Conservation (phyloP, 1,140 invertebrate species). For the Dendrolimus kikuchii region DNA sequence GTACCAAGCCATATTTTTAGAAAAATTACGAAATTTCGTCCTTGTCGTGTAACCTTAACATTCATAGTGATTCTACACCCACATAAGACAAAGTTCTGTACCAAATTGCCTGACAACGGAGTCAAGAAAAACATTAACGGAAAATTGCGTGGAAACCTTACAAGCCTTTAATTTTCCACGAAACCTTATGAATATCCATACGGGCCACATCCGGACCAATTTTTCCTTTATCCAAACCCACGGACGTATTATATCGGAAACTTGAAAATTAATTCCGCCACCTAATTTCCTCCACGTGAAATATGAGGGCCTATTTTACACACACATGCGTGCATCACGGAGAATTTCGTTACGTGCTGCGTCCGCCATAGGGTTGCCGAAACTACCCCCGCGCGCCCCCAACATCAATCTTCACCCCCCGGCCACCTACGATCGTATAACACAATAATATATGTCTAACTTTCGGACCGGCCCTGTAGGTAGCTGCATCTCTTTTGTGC, state of each 20-base stretch:
- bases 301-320: constrained; percentile 49
- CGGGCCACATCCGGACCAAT: constrained; percentile 27
- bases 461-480: constrained; percentile 69
- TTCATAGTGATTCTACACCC: too few species aligned
- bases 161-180: constrained; percentile 40
- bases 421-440: constrained; percentile 67
- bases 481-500: constrained; percentile 30
- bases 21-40: too few species aligned
- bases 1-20: too few species aligned
- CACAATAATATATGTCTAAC: constrained; percentile 71
- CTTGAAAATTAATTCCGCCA: constrained; percentile 66
- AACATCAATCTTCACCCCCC: constrained; percentile 67
- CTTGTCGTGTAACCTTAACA: too few species aligned
- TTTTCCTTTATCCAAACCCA: constrained; percentile 30
- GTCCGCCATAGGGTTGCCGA: constrained; percentile 62
- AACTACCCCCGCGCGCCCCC: constrained; percentile 54
- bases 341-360: constrained; percentile 47
- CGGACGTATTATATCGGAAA: constrained; percentile 47
- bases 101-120: too few species aligned
- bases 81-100: too few species aligned
- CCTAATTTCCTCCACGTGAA: constrained; percentile 63
- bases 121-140: neutral
- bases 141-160: constrained; percentile 33
- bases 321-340: constrained; percentile 49
- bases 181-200: constrained; percentile 29